Base-by-base conservation (phyloP, 30 jellyfish, hydroid and myxozoan species). In the Catostylus mosaicus region DNA sequence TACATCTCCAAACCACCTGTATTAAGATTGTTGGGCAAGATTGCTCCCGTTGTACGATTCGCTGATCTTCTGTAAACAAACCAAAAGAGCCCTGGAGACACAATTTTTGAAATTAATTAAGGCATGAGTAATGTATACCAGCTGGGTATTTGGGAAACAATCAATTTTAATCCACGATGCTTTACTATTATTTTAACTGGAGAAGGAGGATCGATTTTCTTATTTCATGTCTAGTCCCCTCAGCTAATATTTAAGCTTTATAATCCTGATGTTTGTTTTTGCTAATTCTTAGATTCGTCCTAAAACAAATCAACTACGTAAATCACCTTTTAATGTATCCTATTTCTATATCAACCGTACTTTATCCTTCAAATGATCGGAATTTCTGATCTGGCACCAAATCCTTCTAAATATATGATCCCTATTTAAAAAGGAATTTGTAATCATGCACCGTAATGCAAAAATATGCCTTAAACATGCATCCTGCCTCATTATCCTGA, bases 231-330 rank as follows among this genome's bases (percentile, higher is more conserved):
- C 88, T 77, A 77, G 88, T 60, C 82, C 69, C 23, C 86, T 69
- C 43, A 32, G 67, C 73, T 12, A 70, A 67, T 52, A 56, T 51
- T 60, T 9, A 56, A 43, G 50, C 92, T 74, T n/a, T 40, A 32
- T 82, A 70, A 82, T 68, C 92, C 59, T 35, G 14, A 27, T 48
- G 92, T 82, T 82, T 67, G 71, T 82, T 67, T 75, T 80, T 79
- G 77, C 47, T 80, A 33, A 63, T 40, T 57, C 77, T 30, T 56
- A 37, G 83, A 80, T 80, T 50, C 71, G 36, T 33, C 63, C 75
- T 60, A 30, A 37, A 62, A 29, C 88, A 70, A 77, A 57, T 59
- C 71, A 57, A 29, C 88, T 77, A 30, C 29, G 62, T 45, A 57
- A 77, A 57, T 77, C 59, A 24, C 38, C 88, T 36, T 77, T 77